Conservation (phyloP, 2,113 vertebrate species). For the Phrynocephalus versicolor region DNA sequence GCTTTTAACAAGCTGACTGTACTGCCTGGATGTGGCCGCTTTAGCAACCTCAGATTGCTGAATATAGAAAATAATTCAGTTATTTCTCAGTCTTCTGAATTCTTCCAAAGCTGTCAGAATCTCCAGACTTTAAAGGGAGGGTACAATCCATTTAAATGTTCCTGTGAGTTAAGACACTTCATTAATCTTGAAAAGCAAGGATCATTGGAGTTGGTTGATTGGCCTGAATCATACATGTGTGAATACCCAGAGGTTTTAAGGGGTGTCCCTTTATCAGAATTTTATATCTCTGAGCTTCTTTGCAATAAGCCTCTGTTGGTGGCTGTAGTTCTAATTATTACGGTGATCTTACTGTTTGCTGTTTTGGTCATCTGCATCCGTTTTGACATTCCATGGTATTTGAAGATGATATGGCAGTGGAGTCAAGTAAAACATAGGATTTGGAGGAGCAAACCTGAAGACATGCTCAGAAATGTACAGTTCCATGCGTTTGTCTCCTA, state of each 20-base stretch:
- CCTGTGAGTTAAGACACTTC: constrained; percentile 81
- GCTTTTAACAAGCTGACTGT: constrained; percentile 80
- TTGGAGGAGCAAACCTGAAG: constrained; percentile 36
- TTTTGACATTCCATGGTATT: constrained; percentile 87
- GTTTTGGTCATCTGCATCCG: constrained; percentile 73
- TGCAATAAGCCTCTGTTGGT: constrained; percentile 79
- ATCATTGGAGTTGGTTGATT: constrained; percentile 68
- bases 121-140: constrained; percentile 75
- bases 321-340: constrained; percentile 69
- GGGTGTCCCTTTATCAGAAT: constrained; percentile 72
- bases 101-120: constrained; percentile 74
- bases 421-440: constrained; percentile 80
- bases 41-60: constrained; percentile 72
- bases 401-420: constrained; percentile 87
- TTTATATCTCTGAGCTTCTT: constrained; percentile 73
- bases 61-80: constrained; percentile 76
- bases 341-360: constrained; percentile 51
- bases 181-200: constrained; percentile 46
- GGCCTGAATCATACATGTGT: constrained; percentile 83
- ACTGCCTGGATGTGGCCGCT: constrained; percentile 77
- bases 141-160: constrained; percentile 85
- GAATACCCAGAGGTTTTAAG: constrained; percentile 76
- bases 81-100: constrained; percentile 68
- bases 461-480: constrained; percentile 63
- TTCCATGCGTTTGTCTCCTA: constrained; percentile 93